Conservation (phyloP, 2,888 invertebrate genomes). For the Eueremaeus valkanovi region DNA sequence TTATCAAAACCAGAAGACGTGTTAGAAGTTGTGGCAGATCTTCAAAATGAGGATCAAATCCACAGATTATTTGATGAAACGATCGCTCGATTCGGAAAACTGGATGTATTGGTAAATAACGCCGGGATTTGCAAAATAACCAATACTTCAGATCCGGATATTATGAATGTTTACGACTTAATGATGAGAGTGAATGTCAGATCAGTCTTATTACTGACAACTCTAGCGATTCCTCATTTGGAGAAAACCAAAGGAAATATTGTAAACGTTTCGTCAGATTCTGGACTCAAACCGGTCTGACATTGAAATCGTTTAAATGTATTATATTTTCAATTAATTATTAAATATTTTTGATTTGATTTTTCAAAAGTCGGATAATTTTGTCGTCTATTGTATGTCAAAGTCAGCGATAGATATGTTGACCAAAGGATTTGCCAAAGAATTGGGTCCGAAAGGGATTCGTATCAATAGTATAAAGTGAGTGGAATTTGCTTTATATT, state of each 20-base stretch:
- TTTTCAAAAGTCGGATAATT: background rate
- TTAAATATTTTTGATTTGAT: background rate
- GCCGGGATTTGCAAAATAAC: background rate
- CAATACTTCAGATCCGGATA: background rate
- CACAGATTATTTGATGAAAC: background rate
- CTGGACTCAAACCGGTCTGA: background rate
- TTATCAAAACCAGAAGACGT: background rate
- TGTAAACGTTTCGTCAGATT: conserved; percentile 13
- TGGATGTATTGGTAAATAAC: conserved; percentile 28
- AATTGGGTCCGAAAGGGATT: conserved; percentile 33
- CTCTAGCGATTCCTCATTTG: conserved; percentile 29
- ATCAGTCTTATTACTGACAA: background rate
- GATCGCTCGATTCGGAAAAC: background rate
- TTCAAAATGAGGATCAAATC: background rate
- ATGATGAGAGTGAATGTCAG: background rate
- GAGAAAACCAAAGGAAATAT: conserved; percentile 7
- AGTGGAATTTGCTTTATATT: background rate
- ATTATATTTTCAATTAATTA: no score
- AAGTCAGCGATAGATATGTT: conserved; percentile 30
- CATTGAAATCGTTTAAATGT: background rate
- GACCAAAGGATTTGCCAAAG: conserved; percentile 27
- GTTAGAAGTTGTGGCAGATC: conserved; percentile 1
- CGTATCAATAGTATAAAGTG: conserved; percentile 24
- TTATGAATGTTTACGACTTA: background rate
- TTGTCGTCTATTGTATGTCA: conserved; percentile 4